Percentiles rank a stretch among this genome's conserved stretches.
Conservation (phyloP, 1,140 invertebrate species). For the Danaus melanippus region DNA sequence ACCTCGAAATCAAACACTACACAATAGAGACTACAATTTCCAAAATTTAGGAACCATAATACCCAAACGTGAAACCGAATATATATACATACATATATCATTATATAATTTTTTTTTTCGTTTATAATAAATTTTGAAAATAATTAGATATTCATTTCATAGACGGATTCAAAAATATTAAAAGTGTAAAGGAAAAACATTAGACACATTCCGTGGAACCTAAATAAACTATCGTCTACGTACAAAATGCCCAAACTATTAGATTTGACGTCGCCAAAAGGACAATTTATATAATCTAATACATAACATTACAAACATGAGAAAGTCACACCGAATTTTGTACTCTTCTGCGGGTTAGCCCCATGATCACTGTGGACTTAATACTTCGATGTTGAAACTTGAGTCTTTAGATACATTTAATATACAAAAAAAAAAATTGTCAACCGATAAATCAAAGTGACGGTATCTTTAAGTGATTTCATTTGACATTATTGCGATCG, state of each 20-base stretch:
- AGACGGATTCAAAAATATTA: slow-evolving; percentile 66
- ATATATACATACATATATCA: slow-evolving; percentile 62
- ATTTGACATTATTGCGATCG: slow-evolving; percentile 18
- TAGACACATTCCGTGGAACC: slow-evolving; percentile 56
- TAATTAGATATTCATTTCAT: slow-evolving; percentile 65
- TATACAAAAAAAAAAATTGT: slow-evolving; percentile 48
- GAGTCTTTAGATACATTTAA: slow-evolving; percentile 64
- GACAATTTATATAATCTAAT: slow-evolving; percentile 61
- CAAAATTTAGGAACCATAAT: slow-evolving; percentile 73
- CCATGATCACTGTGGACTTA: slow-evolving; percentile 66
- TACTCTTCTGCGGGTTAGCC: slow-evolving; percentile 62
- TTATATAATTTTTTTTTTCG: slow-evolving; percentile 59
- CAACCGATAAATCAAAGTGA: slow-evolving; percentile 65
- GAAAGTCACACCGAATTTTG: slow-evolving; percentile 69
- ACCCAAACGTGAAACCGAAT: slow-evolving; percentile 69
- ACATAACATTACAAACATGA: slow-evolving; percentile 65
- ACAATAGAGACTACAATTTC: slow-evolving; percentile 72
- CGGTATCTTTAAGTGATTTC: background rate
- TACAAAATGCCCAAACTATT: slow-evolving; percentile 56
- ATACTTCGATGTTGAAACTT: slow-evolving; percentile 68
- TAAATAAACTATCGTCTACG: slow-evolving; percentile 64
- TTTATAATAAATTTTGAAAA: slow-evolving; percentile 70
- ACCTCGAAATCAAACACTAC: slow-evolving; percentile 66
- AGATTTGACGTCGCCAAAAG: slow-evolving; percentile 54
- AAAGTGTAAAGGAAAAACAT: slow-evolving; percentile 60